phyloP scores from a whole-genome alignment of 2,888 invertebrate species.

The Malthinus seriepunctatus region DNA sequence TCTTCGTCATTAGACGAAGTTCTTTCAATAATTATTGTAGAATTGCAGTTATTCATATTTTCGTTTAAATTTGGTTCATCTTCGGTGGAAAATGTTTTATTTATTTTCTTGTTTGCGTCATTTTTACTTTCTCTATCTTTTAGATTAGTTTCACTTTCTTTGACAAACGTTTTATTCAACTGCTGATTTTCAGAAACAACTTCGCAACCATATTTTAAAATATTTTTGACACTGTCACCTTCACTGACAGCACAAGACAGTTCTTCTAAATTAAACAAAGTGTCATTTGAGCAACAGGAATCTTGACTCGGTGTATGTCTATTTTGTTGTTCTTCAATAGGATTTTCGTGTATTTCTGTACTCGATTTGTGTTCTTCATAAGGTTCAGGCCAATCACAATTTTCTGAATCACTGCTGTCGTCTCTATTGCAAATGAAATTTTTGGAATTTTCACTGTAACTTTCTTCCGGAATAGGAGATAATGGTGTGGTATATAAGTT shows the following conservation, averaged over 20 bases:
- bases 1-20: no score
- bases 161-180: not conserved
- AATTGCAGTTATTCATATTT: no score
- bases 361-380: slow-evolving; percentile 37
- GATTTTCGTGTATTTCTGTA: slow-evolving; percentile 58
- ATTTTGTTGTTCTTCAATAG: slow-evolving; percentile 43
- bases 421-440: slow-evolving; percentile 21
- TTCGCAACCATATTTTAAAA: not conserved
- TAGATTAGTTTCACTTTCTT: not conserved
- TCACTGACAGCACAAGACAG: slow-evolving; percentile 42
- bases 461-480: slow-evolving; percentile 66
- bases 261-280: slow-evolving; percentile 66
- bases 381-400: slow-evolving; percentile 50
- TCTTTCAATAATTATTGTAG: no score
- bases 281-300: slow-evolving; percentile 68
- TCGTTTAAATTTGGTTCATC: not conserved
- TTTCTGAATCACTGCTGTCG: slow-evolving; percentile 39
- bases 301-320: slow-evolving; percentile 63
- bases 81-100: slow-evolving; percentile 1
- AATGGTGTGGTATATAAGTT: slow-evolving; percentile 62
- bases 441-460: slow-evolving; percentile 33
- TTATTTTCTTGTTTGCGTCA: slow-evolving; percentile 12
- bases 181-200: not conserved
- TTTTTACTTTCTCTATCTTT: slow-evolving; percentile 2
- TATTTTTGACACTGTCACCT: slow-evolving; percentile 24